A percentile compares a stretch with the other conserved stretches of the same genome.
Evolutionary conservation across 2,888 invertebrate genomes (phyloP).

Genomic region (Orchesellides sinensis): DNA sequence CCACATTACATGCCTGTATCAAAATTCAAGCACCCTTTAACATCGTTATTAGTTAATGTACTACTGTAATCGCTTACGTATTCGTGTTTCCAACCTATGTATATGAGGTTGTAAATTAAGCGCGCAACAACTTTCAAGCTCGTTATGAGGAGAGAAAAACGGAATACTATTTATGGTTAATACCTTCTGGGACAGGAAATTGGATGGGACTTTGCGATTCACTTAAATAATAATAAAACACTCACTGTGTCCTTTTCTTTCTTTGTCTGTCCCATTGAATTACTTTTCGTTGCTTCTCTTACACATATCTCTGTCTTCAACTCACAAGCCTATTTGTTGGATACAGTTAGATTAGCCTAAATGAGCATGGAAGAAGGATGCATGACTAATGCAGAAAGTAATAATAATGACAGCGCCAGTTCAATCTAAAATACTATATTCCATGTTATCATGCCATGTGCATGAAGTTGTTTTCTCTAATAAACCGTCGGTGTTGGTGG

Average conservation of each 20-base stretch:
- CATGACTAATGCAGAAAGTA: slow-evolving; percentile 4
- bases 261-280: no score
- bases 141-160: background rate
- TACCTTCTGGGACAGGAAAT: background rate
- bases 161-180: background rate
- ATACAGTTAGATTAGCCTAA: background rate
- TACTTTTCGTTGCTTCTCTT: no score
- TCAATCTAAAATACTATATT: no score
- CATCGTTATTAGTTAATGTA: background rate
- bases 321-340: no score
- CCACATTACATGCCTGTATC: background rate
- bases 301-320: no score
- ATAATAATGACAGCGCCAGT: background rate
- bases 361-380: background rate
- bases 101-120: background rate
- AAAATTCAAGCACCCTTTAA: background rate
- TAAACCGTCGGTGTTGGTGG: background rate
- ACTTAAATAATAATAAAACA: background rate
- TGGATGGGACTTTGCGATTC: background rate
- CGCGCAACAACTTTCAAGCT: background rate
- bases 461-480: no score
- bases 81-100: background rate
- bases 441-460: no score
- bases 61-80: no score
- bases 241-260: background rate